Evolutionary conservation across 2,113 vertebrate species (phyloP), one percentile per base, ranked within the genome.

Genomic region (Varanus salvator): DNA sequence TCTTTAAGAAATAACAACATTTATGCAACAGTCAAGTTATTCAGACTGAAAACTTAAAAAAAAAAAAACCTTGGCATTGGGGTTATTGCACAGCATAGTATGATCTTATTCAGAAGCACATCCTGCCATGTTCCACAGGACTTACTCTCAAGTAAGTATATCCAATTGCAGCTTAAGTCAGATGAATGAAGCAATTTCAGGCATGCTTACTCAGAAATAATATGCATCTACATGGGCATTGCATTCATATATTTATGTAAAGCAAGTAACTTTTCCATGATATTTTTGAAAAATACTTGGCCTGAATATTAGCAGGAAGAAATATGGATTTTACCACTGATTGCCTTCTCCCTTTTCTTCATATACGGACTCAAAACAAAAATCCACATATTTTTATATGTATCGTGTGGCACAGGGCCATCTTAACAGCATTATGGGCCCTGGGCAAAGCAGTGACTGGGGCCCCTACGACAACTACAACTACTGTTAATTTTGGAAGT

Each of bases 11-110:
- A 71, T 19, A 76, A 76, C 57, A 60, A 64, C 60, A 34, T 34
- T 7, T 6, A 12, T 14, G 75, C n/a, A 54, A 6, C 85, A 90
- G 80, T 48, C 27, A 80, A 77, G 64, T 90, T 94, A 92, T 93
- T 92, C 82, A 86, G 72, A 38, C 50, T 85, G 69, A 76, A 34
- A 71, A 86, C 7, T 77, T 15, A 54, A 44, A 44, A 44, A 44
- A n/a, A 68, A 52, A 6, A 81, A 3, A 50, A n/a, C 34, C 17
- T 23, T 54, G 68, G 44, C 2, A 50, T 69, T n/a, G 1, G 9
- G 52, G 64, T 3, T 31, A 90, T 91, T 88, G 21, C 25, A 54
- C 8, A 52, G 66, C 31, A 85, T 4, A 6, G 25, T 76, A 38
- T 15, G 8, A 64, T 71, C 31, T 27, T 77, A 48, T 17, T 66